Percentiles rank a stretch among this genome's conserved stretches.
Conservation (phyloP, 92 coral and sea anemone genomes). For the Epizoanthus scotinus region DNA sequence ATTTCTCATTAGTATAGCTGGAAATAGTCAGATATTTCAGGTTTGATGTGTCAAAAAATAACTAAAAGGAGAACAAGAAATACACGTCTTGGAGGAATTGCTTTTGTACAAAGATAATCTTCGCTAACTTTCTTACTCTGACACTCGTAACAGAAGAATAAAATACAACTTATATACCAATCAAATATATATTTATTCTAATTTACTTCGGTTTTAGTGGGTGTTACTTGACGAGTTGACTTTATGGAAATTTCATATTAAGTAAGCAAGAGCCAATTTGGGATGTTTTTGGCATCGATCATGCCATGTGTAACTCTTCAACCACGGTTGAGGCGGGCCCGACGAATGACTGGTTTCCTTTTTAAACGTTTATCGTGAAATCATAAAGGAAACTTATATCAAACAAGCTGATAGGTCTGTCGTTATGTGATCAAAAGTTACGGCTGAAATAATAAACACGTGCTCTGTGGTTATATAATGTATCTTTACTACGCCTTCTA, state of each 20-base stretch:
- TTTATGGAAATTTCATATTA: conserved; percentile 34
- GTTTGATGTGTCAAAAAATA: conserved; percentile 28
- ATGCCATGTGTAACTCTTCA: conserved; percentile 21
- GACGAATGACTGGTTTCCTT: conserved; percentile 32
- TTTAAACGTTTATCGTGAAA: conserved; percentile 20
- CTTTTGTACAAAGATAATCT: background rate
- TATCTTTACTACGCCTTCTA: conserved; percentile 4
- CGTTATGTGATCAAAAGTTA: conserved; percentile 52
- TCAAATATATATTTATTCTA: background rate
- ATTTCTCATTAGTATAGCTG: conserved; percentile 30
- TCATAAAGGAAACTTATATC: conserved; percentile 32
- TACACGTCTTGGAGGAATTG: background rate
- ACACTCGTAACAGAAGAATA: background rate
- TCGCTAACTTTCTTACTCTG: background rate
- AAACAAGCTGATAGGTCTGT: conserved; percentile 47
- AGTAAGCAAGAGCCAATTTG: conserved; percentile 11
- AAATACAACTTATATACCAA: background rate
- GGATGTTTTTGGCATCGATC: conserved; percentile 20
- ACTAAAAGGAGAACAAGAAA: conserved; percentile 11
- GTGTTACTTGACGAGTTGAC: conserved; percentile 9
- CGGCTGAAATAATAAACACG: conserved; percentile 52
- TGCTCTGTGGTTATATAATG: conserved; percentile 19
- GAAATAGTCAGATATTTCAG: conserved; percentile 12
- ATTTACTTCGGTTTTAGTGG: conserved; percentile 2
- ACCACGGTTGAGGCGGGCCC: conserved; percentile 19